A percentile compares a stretch with the other conserved stretches of the same genome.
Evolutionary conservation across 2,888 invertebrate species (phyloP).

Genomic region (Agonopterix subpropinquella): DNA sequence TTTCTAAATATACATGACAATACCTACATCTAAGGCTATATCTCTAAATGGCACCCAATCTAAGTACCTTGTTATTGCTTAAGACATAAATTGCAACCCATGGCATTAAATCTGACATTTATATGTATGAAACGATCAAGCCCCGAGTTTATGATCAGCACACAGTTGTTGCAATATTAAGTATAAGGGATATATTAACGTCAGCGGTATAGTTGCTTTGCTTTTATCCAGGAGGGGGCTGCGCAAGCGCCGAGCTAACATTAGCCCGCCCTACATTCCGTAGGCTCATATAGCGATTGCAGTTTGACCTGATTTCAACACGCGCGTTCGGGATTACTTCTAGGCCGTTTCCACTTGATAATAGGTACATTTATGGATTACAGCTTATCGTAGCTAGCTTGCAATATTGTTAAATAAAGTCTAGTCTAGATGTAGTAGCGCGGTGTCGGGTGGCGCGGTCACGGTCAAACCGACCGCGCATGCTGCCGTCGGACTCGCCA

Average conservation of each 20-base stretch:
- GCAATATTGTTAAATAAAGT: background rate
- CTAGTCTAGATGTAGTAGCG: background rate
- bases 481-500: constrained; percentile 8
- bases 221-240: constrained; percentile 42
- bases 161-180: constrained; percentile 15
- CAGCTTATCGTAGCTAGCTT: background rate
- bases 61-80: constrained; percentile 2
- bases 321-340: constrained; percentile 24
- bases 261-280: constrained; percentile 66
- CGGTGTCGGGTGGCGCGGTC: constrained; percentile 10
- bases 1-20: background rate
- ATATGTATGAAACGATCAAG: constrained; percentile 1
- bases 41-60: background rate
- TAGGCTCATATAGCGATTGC: constrained; percentile 48
- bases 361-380: background rate
- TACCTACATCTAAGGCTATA: background rate
- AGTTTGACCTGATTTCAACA: constrained; percentile 61
- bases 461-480: constrained; percentile 9
- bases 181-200: constrained; percentile 29
- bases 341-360: constrained; percentile 8
- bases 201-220: constrained; percentile 27
- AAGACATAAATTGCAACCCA: constrained; percentile 5
- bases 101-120: constrained; percentile 9
- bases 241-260: constrained; percentile 52
- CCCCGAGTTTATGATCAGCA: constrained; percentile 7